phyloP scores from a whole-genome alignment of 1,140 invertebrate species.

The Glossosoma conforme region DNA sequence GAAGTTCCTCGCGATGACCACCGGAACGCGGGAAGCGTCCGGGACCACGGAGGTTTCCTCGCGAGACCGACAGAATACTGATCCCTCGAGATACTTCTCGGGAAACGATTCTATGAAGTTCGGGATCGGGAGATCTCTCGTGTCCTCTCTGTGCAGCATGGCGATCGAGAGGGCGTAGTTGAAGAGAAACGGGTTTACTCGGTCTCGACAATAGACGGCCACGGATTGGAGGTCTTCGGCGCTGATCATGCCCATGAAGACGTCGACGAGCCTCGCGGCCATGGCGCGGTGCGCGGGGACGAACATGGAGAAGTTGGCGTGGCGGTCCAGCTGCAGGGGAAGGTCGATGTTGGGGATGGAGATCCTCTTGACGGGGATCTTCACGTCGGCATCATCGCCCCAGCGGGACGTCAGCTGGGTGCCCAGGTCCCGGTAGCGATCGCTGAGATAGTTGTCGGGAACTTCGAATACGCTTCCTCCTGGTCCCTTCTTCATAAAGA shows the following conservation, averaged over 20 bases:
- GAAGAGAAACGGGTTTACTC: constrained; percentile 71
- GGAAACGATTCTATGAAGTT: constrained; percentile 68
- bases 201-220: constrained; percentile 64
- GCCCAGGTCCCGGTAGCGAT: constrained; percentile 56
- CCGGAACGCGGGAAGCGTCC: constrained; percentile 56
- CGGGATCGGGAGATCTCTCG: constrained; percentile 63
- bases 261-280: constrained; percentile 63
- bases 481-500: constrained; percentile 64
- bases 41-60: constrained; percentile 63
- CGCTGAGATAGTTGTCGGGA: constrained; percentile 52
- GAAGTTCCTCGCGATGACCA: constrained; percentile 65
- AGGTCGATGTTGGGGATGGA: constrained; percentile 62
- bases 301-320: constrained; percentile 72
- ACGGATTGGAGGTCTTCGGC: constrained; percentile 66
- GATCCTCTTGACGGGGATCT: constrained; percentile 58
- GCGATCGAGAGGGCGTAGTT: constrained; percentile 72
- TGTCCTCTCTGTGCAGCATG: constrained; percentile 65
- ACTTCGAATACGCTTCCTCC: constrained; percentile 58
- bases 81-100: constrained; percentile 70
- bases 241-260: constrained; percentile 65
- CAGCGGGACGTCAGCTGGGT: constrained; percentile 53
- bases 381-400: constrained; percentile 45
- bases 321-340: constrained; percentile 60
- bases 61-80: constrained; percentile 61
- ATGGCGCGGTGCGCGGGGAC: constrained; percentile 64